phyloP scores from a whole-genome alignment of 2,888 invertebrate species.

The Smittia aterrima region DNA sequence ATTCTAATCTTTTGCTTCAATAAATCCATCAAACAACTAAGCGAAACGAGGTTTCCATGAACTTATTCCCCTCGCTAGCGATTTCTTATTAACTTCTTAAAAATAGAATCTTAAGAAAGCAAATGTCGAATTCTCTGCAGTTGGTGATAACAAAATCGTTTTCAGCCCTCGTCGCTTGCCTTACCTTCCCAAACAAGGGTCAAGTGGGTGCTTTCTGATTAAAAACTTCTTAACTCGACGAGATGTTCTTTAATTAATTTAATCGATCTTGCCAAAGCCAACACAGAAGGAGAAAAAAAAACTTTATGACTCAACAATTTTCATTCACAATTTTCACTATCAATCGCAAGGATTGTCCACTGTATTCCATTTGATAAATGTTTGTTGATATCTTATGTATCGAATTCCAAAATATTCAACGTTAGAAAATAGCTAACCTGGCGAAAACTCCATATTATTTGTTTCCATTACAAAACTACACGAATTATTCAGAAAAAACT shows the following conservation, averaged over 20 bases:
- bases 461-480: neutral
- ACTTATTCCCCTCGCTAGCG: conserved; percentile 8
- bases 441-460: conserved; percentile 24
- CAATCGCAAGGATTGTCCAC: neutral
- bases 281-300: neutral
- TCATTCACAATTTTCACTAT: conserved; percentile 3
- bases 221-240: neutral
- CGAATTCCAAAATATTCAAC: neutral
- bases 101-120: conserved; percentile 27
- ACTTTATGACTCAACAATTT: conserved; percentile 37
- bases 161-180: neutral
- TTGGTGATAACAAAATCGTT: neutral
- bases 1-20: conserved; percentile 31
- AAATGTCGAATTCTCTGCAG: conserved; percentile 24
- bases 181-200: neutral
- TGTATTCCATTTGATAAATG: neutral
- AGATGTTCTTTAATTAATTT: conserved; percentile 27
- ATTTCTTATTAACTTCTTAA: neutral
- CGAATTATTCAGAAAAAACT: no score
- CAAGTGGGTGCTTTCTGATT: neutral
- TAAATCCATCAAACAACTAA: conserved; percentile 33
- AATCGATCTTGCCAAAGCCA: conserved; percentile 26
- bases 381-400: conserved; percentile 19
- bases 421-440: conserved; percentile 21
- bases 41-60: conserved; percentile 1